Percentiles rank a stretch among this genome's conserved stretches.
These are phyloP conservation scores for Charina bottae DNA, from an alignment of 2,113 vertebrate species.

Conservation along the genomic window DNA sequence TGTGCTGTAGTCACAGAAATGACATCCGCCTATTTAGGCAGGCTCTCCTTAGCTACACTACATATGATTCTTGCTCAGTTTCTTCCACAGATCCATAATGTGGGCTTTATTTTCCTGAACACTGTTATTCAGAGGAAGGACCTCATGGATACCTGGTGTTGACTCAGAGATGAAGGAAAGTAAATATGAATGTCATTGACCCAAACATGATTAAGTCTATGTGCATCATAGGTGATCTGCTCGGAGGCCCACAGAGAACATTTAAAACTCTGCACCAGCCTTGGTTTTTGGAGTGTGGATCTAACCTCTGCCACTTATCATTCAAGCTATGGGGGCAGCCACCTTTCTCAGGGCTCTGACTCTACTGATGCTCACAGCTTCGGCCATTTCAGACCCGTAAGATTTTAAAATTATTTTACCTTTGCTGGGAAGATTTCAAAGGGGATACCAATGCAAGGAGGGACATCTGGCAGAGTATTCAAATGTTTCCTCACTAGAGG, in stretches of 20 bases:
- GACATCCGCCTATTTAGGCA: not conserved
- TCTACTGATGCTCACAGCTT: slow-evolving; percentile 35
- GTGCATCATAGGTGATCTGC: not conserved
- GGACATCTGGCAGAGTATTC: not conserved
- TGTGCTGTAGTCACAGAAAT: no score
- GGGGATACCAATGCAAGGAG: not conserved
- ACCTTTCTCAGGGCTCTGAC: slow-evolving; percentile 50
- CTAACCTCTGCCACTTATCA: slow-evolving; percentile 13
- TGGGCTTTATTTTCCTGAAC: not conserved
- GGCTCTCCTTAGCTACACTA: not conserved
- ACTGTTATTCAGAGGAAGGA: not conserved
- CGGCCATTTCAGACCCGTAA: slow-evolving; percentile 55
- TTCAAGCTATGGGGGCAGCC: slow-evolving; percentile 50
- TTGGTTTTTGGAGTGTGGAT: slow-evolving; percentile 31
- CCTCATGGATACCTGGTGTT: slow-evolving; percentile 33
- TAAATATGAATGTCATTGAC: slow-evolving; percentile 64
- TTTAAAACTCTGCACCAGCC: slow-evolving; percentile 34
- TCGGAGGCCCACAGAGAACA: not conserved
- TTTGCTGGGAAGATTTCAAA: not conserved
- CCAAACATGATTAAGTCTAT: slow-evolving; percentile 21
- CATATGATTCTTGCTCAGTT: not conserved
- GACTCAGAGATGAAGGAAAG: slow-evolving; percentile 47
- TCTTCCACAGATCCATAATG: not conserved
- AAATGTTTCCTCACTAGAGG: not conserved
- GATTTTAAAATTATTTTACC: slow-evolving; percentile 37